Percentiles rank a stretch among this genome's conserved stretches.
Evolutionary conservation across 2,113 vertebrate species (phyloP).

Genomic region (Columba janthina): DNA sequence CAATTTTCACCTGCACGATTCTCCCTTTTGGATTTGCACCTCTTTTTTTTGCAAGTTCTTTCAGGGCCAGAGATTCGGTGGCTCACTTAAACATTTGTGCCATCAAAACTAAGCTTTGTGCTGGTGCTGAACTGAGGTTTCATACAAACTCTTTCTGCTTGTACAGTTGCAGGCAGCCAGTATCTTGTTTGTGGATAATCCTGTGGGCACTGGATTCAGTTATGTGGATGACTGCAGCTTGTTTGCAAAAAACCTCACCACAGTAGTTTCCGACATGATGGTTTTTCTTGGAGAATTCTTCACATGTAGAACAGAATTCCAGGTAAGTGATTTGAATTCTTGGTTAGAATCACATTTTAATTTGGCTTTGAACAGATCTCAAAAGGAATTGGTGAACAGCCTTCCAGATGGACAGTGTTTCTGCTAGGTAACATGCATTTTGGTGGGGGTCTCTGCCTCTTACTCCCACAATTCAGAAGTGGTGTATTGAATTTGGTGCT

Average conservation of each 20-base stretch:
- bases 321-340: constrained; percentile 72
- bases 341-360: neutral
- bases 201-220: constrained; percentile 94
- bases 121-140: neutral
- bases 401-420: neutral
- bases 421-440: neutral
- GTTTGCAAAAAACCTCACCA: constrained; percentile 83
- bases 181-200: constrained; percentile 94
- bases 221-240: constrained; percentile 77
- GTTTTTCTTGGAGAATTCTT: constrained; percentile 88
- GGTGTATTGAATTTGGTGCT: neutral
- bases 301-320: constrained; percentile 77
- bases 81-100: neutral
- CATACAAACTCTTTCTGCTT: neutral
- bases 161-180: constrained; percentile 85
- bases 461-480: neutral
- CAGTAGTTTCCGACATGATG: constrained; percentile 90
- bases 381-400: neutral
- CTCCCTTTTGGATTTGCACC: neutral
- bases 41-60: neutral
- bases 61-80: neutral
- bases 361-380: neutral
- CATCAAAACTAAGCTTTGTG: neutral
- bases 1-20: neutral
- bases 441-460: neutral